phyloP scores from a whole-genome alignment of 2,113 vertebrate genomes.

The Lagopus leucura region DNA sequence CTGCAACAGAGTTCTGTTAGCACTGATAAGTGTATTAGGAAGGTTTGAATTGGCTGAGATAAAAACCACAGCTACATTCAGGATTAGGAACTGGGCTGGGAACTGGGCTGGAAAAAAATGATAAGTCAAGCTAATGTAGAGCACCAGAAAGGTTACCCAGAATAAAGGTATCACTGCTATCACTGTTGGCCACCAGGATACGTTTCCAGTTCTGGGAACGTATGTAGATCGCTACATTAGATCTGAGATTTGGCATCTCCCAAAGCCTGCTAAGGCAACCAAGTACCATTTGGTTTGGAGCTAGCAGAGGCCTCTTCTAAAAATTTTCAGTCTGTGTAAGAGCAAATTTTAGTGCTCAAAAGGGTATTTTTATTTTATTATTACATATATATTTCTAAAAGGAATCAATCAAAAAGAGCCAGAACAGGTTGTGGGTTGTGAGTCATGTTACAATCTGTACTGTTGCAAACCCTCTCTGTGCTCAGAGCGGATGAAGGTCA shows the following conservation, averaged over 20 bases:
- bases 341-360: background rate
- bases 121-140: background rate
- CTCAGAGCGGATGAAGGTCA: background rate
- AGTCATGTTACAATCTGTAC: background rate
- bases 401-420: background rate
- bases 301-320: background rate
- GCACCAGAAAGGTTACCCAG: background rate
- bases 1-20: background rate
- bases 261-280: background rate
- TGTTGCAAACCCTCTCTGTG: background rate
- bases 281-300: background rate
- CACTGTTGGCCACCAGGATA: background rate
- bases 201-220: background rate
- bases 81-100: background rate
- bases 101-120: background rate
- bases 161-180: background rate
- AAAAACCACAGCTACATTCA: background rate
- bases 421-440: background rate
- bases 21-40: background rate
- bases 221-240: background rate
- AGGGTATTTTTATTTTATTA: too few relatives aligned
- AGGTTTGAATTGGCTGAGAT: background rate
- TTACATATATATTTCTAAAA: too few relatives aligned
- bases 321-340: background rate
- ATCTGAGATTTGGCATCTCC: background rate